These are phyloP conservation scores for Brachynemurus nebulosus DNA, from an alignment of 2,888 invertebrate species.

Conservation along the genomic window DNA sequence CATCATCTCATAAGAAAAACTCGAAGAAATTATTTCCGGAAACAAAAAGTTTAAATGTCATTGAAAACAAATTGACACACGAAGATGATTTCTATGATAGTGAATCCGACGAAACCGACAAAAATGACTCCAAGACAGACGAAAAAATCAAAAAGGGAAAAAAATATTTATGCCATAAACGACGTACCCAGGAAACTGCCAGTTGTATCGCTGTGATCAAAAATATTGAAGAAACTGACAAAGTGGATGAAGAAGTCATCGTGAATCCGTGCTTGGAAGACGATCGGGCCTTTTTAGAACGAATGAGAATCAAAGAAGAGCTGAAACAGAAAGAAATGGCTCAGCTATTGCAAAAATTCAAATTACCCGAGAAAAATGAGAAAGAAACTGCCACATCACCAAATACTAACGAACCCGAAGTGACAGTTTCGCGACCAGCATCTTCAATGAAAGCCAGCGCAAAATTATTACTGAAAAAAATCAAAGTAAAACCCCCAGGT, in stretches of 20 bases:
- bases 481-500: neutral
- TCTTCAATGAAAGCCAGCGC: neutral
- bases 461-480: neutral
- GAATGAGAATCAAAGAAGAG: too few species aligned
- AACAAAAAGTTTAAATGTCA: neutral
- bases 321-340: too few species aligned
- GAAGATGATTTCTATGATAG: neutral
- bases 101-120: neutral
- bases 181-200: neutral
- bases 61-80: neutral
- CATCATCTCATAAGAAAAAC: neutral
- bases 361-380: neutral
- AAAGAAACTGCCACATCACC: too few species aligned
- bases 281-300: neutral
- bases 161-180: neutral
- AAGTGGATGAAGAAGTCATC: neutral
- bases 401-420: neutral
- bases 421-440: neutral
- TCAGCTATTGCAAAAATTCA: too few species aligned
- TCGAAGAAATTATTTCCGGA: neutral
- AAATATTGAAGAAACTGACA: neutral
- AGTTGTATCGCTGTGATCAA: neutral
- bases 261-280: neutral
- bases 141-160: neutral
- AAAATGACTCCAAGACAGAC: neutral